Evolutionary conservation across 2,113 vertebrate genomes (phyloP).

Genomic region (Atlantisia rogersi): DNA sequence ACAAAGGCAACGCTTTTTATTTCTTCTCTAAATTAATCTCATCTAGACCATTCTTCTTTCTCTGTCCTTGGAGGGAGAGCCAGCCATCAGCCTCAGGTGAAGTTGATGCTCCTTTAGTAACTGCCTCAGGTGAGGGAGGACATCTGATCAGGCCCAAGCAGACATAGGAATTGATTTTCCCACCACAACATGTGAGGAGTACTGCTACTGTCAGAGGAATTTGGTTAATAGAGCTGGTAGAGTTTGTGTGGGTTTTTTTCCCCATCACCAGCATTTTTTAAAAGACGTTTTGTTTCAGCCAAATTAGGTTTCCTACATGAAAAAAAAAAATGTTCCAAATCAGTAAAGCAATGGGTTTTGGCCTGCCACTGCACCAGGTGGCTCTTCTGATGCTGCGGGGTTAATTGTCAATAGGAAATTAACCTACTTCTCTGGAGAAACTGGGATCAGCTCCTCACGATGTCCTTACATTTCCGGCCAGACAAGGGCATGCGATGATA

Average conservation of each 20-base stretch:
- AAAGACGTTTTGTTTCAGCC: background rate
- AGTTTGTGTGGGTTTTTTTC: background rate
- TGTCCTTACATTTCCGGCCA: background rate
- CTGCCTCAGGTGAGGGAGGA: background rate
- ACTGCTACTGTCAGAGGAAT: background rate
- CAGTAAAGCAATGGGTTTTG: background rate
- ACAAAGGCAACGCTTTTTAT: background rate
- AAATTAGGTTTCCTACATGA: background rate
- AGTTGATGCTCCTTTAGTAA: background rate
- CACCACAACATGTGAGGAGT: background rate
- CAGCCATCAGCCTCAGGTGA: background rate
- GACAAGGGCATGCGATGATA: background rate
- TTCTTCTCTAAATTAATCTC: too few relatives aligned
- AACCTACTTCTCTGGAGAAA: background rate
- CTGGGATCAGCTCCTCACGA: background rate
- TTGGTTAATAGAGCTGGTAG: background rate
- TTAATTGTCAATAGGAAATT: background rate
- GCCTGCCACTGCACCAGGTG: background rate
- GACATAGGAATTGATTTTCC: background rate
- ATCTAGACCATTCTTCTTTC: background rate
- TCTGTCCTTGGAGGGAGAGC: background rate
- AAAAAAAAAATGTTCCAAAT: background rate
- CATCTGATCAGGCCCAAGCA: background rate
- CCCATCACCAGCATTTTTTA: background rate
- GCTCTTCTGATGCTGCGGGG: background rate